These are phyloP conservation scores for Athene cunicularia DNA, from an alignment of 2,113 vertebrate species.

Conservation along the genomic window DNA sequence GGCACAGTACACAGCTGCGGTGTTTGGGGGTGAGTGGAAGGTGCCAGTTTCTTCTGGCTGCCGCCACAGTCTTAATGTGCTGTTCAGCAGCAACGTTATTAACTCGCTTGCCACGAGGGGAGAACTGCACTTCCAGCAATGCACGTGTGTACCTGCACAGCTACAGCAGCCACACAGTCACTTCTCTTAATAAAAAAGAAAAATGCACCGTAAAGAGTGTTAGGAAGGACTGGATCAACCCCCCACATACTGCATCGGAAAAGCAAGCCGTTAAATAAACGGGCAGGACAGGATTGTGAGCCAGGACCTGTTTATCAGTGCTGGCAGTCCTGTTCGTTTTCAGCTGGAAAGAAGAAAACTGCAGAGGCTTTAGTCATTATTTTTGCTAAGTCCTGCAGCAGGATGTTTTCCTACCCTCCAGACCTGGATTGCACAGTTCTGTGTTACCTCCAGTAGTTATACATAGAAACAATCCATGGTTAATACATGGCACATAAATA, in stretches of 20 bases:
- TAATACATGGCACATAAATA: background rate
- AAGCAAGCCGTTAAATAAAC: background rate
- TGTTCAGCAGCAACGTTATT: background rate
- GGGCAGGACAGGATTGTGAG: background rate
- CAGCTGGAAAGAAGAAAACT: background rate
- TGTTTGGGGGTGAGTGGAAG: background rate
- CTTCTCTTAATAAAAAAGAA: background rate
- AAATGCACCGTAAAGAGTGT: background rate
- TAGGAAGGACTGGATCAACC: background rate
- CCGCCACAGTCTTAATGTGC: background rate
- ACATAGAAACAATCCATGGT: constrained; percentile 30
- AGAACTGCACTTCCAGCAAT: background rate
- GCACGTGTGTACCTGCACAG: background rate
- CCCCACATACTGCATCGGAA: background rate
- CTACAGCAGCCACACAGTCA: background rate
- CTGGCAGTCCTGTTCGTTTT: background rate
- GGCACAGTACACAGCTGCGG: background rate
- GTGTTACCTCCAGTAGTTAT: background rate
- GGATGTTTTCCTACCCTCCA: background rate
- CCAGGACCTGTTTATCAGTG: background rate
- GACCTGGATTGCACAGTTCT: background rate
- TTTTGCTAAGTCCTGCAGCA: background rate
- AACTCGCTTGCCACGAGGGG: background rate
- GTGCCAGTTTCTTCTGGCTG: background rate
- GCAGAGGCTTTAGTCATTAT: background rate